phyloP scores from a whole-genome alignment of 2,888 invertebrate species.

The Morpho achilles region DNA sequence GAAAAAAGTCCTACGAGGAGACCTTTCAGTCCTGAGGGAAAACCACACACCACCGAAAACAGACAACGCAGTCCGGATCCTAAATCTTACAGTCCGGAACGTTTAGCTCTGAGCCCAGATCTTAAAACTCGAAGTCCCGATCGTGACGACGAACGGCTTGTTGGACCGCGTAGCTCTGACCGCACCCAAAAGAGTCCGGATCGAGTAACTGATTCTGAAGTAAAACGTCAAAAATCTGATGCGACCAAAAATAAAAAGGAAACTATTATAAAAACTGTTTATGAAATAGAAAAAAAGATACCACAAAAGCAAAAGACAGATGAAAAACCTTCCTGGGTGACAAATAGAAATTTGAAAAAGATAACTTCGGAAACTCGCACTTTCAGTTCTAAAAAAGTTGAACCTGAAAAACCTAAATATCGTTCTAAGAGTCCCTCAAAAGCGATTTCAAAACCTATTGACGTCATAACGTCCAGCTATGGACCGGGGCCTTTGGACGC shows the following conservation, averaged over 20 bases:
- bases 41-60: conserved; percentile 6
- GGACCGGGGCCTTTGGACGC: conserved; percentile 91
- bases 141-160: neutral
- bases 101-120: conserved; percentile 17
- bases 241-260: conserved; percentile 43
- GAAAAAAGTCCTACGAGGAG: conserved; percentile 34
- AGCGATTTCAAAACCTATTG: conserved; percentile 69
- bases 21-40: conserved; percentile 17
- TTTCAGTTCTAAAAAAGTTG: conserved; percentile 59
- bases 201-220: conserved; percentile 54
- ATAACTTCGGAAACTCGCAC: conserved; percentile 59
- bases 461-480: conserved; percentile 88
- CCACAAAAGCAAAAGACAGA: conserved; percentile 58
- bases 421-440: conserved; percentile 61
- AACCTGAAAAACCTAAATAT: conserved; percentile 60
- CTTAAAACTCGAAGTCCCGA: conserved; percentile 41
- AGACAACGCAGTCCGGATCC: conserved; percentile 18
- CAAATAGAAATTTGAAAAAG: conserved; percentile 79
- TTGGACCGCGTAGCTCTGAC: conserved; percentile 17
- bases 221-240: conserved; percentile 45
- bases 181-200: conserved; percentile 28
- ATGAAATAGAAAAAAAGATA: conserved; percentile 51
- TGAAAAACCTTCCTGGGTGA: conserved; percentile 82
- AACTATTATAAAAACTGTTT: conserved; percentile 51
- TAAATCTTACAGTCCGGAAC: conserved; percentile 25